Evolutionary conservation across 2,797 vertebrate genomes (phyloP).

Genomic region (Aulostomus chinensis): DNA sequence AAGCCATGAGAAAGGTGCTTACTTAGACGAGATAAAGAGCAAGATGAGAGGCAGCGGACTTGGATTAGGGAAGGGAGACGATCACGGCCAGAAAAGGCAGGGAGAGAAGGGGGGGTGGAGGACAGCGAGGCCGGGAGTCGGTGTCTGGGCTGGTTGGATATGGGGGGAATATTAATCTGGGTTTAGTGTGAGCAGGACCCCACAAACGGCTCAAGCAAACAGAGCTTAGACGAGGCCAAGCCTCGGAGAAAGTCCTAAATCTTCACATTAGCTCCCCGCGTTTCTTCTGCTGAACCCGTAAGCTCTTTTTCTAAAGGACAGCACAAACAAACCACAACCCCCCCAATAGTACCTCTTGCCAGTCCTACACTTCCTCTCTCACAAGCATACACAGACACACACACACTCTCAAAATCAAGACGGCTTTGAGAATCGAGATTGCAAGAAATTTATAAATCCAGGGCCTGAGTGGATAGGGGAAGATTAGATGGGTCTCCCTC

Average conservation of each 20-base stretch:
- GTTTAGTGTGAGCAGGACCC: slow-evolving; percentile 96
- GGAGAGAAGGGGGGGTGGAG: slow-evolving; percentile 32
- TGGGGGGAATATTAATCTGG: slow-evolving; percentile 97
- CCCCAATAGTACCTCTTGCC: slow-evolving; percentile 68
- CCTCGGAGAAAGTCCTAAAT: slow-evolving; percentile 96
- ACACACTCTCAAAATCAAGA: slow-evolving; percentile 82
- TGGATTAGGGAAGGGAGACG: slow-evolving; percentile 92
- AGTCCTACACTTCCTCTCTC: slow-evolving; percentile 71
- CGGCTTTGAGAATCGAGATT: slow-evolving; percentile 89
- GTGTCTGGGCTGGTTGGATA: slow-evolving; percentile 87
- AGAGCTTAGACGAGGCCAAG: slow-evolving; percentile 93
- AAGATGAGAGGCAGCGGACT: slow-evolving; percentile 94
- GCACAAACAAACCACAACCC: slow-evolving; percentile 88
- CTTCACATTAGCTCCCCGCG: slow-evolving; percentile 96
- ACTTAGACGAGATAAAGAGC: slow-evolving; percentile 94
- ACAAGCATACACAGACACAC: slow-evolving; percentile 71
- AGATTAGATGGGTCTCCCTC: slow-evolving; percentile 85
- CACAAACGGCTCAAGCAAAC: slow-evolving; percentile 92
- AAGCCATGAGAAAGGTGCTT: slow-evolving; percentile 89
- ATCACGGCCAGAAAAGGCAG: slow-evolving; percentile 88
- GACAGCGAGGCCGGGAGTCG: slow-evolving; percentile 70
- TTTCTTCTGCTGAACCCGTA: slow-evolving; percentile 94
- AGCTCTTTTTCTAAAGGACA: slow-evolving; percentile 97
- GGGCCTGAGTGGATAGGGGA: slow-evolving; percentile 83
- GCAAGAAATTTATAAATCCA: slow-evolving; percentile 86